A percentile compares a stretch with the other conserved stretches of the same genome.
phyloP scores from a whole-genome alignment of 2,797 vertebrate species.

The Pipistrellus pygmaeus region DNA sequence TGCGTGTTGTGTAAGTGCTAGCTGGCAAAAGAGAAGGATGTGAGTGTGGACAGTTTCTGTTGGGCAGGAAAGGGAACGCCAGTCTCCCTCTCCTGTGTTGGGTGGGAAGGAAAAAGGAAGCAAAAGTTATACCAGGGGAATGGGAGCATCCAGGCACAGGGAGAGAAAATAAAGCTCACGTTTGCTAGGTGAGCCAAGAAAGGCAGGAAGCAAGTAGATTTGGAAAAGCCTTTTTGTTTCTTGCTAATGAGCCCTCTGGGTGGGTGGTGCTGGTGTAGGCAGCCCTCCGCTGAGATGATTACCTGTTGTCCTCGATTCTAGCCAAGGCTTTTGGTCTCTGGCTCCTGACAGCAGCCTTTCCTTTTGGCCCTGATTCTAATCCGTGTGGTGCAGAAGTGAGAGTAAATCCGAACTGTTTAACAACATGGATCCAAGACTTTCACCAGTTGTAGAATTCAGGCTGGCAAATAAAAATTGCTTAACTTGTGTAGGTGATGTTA shows the following conservation, averaged over 20 bases:
- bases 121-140: background rate
- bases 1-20: background rate
- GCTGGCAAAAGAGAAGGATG: background rate
- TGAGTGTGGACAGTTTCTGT: background rate
- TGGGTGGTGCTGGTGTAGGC: background rate
- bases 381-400: background rate
- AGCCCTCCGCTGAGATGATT: background rate
- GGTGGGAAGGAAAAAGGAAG: background rate
- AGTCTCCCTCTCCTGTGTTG: background rate
- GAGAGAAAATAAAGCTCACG: background rate
- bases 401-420: slow-evolving; percentile 20
- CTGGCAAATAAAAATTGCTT: slow-evolving; percentile 66
- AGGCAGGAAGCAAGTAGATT: background rate
- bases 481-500: slow-evolving; percentile 34
- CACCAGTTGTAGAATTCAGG: background rate
- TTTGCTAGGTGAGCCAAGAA: background rate
- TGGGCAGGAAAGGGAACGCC: background rate
- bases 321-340: background rate
- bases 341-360: background rate
- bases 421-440: background rate
- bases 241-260: background rate
- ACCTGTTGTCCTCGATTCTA: background rate
- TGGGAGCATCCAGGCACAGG: background rate
- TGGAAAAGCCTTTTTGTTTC: background rate
- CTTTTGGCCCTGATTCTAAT: background rate